Conservation (phyloP, 2,113 vertebrate species). For the Colistium nudipinnis region DNA sequence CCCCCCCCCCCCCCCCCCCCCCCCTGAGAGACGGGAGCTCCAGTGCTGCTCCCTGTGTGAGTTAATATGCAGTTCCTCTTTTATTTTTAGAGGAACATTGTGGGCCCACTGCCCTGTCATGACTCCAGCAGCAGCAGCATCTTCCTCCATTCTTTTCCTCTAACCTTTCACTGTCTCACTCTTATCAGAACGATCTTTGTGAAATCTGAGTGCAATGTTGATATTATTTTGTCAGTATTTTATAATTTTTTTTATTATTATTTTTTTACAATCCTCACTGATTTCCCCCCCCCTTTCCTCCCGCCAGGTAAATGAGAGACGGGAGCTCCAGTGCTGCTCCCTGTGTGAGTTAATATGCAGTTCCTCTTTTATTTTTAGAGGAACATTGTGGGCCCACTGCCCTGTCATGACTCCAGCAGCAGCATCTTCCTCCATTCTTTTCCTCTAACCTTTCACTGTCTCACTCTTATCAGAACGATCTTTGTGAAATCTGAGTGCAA, state of each 20-base stretch:
- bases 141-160: background rate
- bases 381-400: conserved; percentile 28
- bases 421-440: background rate
- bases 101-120: conserved; percentile 34
- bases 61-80: conserved; percentile 52
- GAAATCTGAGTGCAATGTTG: too few relatives aligned
- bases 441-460: background rate
- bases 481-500: too few relatives aligned
- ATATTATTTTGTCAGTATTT: background rate
- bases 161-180: conserved; percentile 8
- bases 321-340: conserved; percentile 22
- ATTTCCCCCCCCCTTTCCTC: too few relatives aligned
- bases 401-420: conserved; percentile 38
- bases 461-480: too few relatives aligned
- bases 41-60: conserved; percentile 15
- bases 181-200: too few relatives aligned
- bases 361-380: conserved; percentile 54
- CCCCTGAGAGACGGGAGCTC: conserved; percentile 32
- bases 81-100: conserved; percentile 54
- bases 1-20: conserved; percentile 1
- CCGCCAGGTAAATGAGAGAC: conserved; percentile 26
- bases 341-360: conserved; percentile 52
- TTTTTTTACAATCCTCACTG: too few relatives aligned
- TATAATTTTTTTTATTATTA: too few relatives aligned
- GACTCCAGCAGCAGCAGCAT: conserved; percentile 23